phyloP scores from a whole-genome alignment of 1,140 invertebrate genomes.

The Drosophila navojoa region DNA sequence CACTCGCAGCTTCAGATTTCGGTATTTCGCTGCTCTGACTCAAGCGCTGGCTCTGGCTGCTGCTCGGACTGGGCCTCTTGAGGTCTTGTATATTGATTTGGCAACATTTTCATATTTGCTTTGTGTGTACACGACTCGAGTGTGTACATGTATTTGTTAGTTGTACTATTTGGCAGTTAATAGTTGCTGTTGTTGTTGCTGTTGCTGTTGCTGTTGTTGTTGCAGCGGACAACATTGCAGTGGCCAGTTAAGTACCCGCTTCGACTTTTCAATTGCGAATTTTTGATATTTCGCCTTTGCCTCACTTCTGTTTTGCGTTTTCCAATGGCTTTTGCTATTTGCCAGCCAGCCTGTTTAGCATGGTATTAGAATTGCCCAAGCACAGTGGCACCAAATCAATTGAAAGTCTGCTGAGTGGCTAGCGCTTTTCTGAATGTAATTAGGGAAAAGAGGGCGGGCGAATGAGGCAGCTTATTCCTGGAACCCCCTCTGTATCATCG shows the following conservation, averaged over 20 bases:
- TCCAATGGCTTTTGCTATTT: constrained; percentile 35
- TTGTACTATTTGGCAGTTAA: constrained; percentile 55
- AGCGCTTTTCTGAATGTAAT: no score
- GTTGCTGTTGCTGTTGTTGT: constrained; percentile 19
- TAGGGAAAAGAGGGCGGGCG: background rate
- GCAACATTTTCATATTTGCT: constrained; percentile 76
- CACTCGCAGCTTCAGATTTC: constrained; percentile 24
- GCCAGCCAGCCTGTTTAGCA: constrained; percentile 32
- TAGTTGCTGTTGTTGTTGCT: constrained; percentile 38
- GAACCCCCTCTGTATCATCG: no score
- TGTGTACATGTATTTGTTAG: constrained; percentile 47
- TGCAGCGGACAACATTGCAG: constrained; percentile 37
- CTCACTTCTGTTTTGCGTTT: constrained; percentile 55
- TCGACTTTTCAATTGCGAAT: constrained; percentile 65
- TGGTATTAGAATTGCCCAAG: constrained; percentile 56
- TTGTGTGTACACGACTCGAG: constrained; percentile 45
- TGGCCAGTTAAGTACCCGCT: constrained; percentile 44
- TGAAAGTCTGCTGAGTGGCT: constrained; percentile 1
- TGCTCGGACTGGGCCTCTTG: constrained; percentile 28
- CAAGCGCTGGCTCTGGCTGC: background rate
- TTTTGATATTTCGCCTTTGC: constrained; percentile 44
- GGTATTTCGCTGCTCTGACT: constrained; percentile 34
- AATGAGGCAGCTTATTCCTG: no score
- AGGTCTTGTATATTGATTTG: constrained; percentile 66
- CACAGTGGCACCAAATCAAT: constrained; percentile 29